Conservation (phyloP, 1,140 invertebrate genomes). For the Laodelphax striatellus region DNA sequence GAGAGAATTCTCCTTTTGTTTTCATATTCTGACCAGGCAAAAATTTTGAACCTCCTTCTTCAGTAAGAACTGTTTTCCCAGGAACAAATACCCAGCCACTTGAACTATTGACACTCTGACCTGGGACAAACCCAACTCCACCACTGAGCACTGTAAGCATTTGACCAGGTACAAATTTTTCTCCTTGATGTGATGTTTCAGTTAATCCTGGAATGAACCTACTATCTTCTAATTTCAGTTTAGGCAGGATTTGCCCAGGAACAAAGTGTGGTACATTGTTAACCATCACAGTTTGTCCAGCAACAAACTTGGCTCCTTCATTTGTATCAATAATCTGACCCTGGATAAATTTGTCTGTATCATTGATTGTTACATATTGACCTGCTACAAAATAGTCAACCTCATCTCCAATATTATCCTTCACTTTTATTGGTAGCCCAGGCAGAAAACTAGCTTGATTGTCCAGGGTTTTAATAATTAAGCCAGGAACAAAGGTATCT, state of each 20-base stretch:
- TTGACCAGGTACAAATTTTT: constrained; percentile 56
- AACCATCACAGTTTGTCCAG: constrained; percentile 58
- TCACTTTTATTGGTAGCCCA: constrained; percentile 43
- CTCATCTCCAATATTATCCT: constrained; percentile 51
- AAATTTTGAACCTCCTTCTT: constrained; percentile 53
- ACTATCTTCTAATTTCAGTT: constrained; percentile 51
- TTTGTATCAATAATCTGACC: constrained; percentile 55
- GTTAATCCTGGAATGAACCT: constrained; percentile 61
- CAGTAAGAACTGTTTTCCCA: constrained; percentile 54
- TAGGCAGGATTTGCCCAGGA: constrained; percentile 59
- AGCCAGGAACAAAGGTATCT: constrained; percentile 52
- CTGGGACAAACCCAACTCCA: constrained; percentile 55
- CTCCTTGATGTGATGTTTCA: constrained; percentile 55
- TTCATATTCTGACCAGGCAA: constrained; percentile 53
- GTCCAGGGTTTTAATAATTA: constrained; percentile 42
- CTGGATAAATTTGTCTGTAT: constrained; percentile 54
- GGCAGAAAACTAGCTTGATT: constrained; percentile 52
- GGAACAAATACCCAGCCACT: constrained; percentile 55
- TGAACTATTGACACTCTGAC: constrained; percentile 55
- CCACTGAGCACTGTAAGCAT: constrained; percentile 43
- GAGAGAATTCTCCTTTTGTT: constrained; percentile 41
- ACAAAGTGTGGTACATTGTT: constrained; percentile 59
- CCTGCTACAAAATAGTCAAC: constrained; percentile 54
- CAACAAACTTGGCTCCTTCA: constrained; percentile 54
- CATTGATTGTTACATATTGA: constrained; percentile 40